These are phyloP conservation scores for Pangasianodon hypophthalmus DNA, from an alignment of 2,113 vertebrate genomes.

Conservation along the genomic window DNA sequence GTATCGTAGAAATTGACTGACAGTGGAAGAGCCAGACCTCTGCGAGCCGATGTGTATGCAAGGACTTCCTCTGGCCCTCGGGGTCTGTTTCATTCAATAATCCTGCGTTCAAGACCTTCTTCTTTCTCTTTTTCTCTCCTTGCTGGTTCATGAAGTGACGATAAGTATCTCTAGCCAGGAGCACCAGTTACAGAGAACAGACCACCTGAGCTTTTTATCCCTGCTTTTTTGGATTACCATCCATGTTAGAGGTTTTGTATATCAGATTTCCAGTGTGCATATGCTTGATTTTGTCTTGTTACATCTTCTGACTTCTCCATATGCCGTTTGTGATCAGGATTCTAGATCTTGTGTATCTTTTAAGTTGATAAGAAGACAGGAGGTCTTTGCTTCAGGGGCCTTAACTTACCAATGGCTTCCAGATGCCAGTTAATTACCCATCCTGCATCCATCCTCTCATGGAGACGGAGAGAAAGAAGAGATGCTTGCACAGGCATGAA, in stretches of 20 bases:
- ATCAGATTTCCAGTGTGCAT: slow-evolving; percentile 24
- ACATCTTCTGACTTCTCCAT: slow-evolving; percentile 22
- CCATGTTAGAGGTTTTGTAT: not conserved
- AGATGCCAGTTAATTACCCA: slow-evolving; percentile 88
- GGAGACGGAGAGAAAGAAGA: slow-evolving; percentile 48
- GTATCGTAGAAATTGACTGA: slow-evolving; percentile 54
- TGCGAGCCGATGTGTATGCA: slow-evolving; percentile 14
- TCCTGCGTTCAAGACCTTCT: slow-evolving; percentile 14
- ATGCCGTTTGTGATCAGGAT: slow-evolving; percentile 5
- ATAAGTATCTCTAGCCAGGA: slow-evolving; percentile 49
- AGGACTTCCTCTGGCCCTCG: slow-evolving; percentile 44
- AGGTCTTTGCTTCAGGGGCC: slow-evolving; percentile 71
- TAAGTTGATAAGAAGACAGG: slow-evolving; percentile 72
- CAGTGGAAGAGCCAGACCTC: slow-evolving; percentile 5
- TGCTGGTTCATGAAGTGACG: slow-evolving; percentile 31
- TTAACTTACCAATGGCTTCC: slow-evolving; percentile 87
- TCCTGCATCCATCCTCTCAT: slow-evolving; percentile 64
- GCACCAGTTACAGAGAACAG: slow-evolving; percentile 36
- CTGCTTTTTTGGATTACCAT: not conserved
- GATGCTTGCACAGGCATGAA: slow-evolving; percentile 50
- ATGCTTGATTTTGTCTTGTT: slow-evolving; percentile 11
- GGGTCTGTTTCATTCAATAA: slow-evolving; percentile 47
- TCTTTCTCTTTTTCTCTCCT: slow-evolving; percentile 20
- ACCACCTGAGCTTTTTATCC: slow-evolving; percentile 6
- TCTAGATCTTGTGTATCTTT: slow-evolving; percentile 44